Conservation (phyloP, 2,888 invertebrate species). For the Dysmachus trigonus region DNA sequence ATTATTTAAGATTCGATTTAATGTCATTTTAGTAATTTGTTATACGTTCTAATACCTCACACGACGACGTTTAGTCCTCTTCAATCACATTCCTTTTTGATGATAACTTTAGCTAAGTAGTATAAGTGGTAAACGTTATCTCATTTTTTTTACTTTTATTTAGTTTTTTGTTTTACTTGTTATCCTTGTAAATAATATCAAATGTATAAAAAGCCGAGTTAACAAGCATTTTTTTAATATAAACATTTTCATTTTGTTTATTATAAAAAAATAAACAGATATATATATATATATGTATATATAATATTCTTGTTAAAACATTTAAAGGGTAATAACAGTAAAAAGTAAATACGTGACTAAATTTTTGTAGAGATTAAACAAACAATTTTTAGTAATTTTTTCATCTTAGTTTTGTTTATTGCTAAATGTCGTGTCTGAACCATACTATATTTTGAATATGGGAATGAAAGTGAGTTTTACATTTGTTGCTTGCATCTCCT, state of each 20-base stretch:
- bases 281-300: slow-evolving; percentile 14
- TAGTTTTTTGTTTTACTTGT: background rate
- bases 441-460: background rate
- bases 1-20: slow-evolving; percentile 32
- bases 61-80: slow-evolving; percentile 2
- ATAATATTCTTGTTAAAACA: background rate
- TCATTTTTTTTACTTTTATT: background rate
- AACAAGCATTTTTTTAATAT: slow-evolving; percentile 42
- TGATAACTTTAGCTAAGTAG: slow-evolving; percentile 41
- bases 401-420: background rate
- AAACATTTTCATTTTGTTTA: slow-evolving; percentile 37
- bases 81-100: slow-evolving; percentile 49
- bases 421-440: slow-evolving; percentile 1
- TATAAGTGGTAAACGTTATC: background rate
- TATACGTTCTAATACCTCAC: slow-evolving; percentile 10
- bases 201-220: slow-evolving; percentile 45
- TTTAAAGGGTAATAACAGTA: slow-evolving; percentile 3
- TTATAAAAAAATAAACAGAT: slow-evolving; percentile 29
- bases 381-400: background rate
- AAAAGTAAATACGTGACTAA: slow-evolving; percentile 19
- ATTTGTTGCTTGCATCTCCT: background rate
- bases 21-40: slow-evolving; percentile 19
- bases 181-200: slow-evolving; percentile 36
- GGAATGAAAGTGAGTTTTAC: background rate
- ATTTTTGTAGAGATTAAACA: background rate